These are phyloP conservation scores for Carcinoscorpius rotundicauda DNA, from an alignment of 1,140 invertebrate genomes.

Conservation along the genomic window DNA sequence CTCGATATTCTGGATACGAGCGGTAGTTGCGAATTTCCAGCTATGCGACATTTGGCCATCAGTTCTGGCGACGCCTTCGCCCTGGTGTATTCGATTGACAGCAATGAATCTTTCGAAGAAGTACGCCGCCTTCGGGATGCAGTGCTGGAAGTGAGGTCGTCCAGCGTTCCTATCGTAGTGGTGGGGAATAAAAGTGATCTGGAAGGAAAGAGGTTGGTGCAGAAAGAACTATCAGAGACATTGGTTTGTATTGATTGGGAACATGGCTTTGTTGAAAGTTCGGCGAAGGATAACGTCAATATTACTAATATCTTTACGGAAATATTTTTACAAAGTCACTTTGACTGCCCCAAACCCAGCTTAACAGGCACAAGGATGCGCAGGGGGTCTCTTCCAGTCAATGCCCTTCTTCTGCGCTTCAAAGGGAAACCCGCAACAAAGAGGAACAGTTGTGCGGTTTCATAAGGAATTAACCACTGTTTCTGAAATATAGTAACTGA, in stretches of 20 bases:
- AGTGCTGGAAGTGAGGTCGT: constrained; percentile 60
- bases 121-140: constrained; percentile 56
- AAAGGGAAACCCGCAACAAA: too few species aligned
- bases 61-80: constrained; percentile 51
- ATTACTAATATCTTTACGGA: constrained; percentile 50
- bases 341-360: constrained; percentile 56
- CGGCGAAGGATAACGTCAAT: constrained; percentile 71
- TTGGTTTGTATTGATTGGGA: constrained; percentile 77
- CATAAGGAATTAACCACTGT: too few species aligned
- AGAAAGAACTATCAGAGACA: constrained; percentile 56
- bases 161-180: constrained; percentile 64
- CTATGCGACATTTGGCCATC: constrained; percentile 71
- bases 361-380: constrained; percentile 7
- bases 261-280: constrained; percentile 76
- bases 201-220: constrained; percentile 33
- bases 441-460: too few species aligned
- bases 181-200: constrained; percentile 80
- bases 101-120: constrained; percentile 22
- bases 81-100: constrained; percentile 21
- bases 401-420: too few species aligned
- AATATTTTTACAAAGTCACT: constrained; percentile 68
- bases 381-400: constrained; percentile 14
- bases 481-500: too few species aligned
- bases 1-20: constrained; percentile 77
- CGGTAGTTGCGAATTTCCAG: constrained; percentile 79